Evolutionary conservation across 2,113 vertebrate genomes (phyloP).

Genomic region (Rostratula benghalensis): DNA sequence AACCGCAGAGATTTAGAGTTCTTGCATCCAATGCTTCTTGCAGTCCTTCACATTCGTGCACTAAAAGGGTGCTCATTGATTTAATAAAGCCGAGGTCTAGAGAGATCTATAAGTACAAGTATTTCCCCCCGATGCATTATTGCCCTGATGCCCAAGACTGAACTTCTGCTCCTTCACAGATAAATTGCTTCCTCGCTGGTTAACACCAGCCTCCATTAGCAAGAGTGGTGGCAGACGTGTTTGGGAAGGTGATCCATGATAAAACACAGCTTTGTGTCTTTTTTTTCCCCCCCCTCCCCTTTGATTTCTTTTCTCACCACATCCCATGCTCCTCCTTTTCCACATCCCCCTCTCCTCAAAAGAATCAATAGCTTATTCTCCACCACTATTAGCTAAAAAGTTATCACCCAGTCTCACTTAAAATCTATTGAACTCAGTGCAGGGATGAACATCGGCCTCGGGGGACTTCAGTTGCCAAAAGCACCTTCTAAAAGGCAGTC

Average conservation of each 20-base stretch:
- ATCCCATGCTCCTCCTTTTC: neutral
- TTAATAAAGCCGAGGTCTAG: conserved; percentile 48
- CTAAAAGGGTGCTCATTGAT: conserved; percentile 61
- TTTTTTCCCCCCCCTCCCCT: conserved; percentile 10
- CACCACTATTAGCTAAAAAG: neutral
- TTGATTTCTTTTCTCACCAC: conserved; percentile 26
- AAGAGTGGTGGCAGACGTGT: conserved; percentile 42
- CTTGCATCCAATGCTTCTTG: neutral
- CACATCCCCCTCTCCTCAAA: neutral
- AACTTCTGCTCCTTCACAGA: conserved; percentile 57
- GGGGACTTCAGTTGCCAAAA: neutral
- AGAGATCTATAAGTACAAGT: conserved; percentile 58
- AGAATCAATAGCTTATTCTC: conserved; percentile 4
- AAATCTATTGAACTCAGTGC: neutral
- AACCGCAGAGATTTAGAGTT: conserved; percentile 11
- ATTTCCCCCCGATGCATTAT: conserved; percentile 55
- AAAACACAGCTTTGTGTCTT: conserved; percentile 13
- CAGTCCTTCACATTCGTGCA: neutral
- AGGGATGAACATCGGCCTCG: accelerated
- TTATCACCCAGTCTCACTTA: neutral
- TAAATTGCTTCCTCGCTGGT: conserved; percentile 59
- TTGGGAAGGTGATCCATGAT: conserved; percentile 55
- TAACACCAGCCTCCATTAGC: conserved; percentile 58
- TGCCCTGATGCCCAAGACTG: conserved; percentile 37
- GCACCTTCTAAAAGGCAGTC: neutral